These are phyloP conservation scores for Mastacembelus armatus DNA, from an alignment of 2,797 vertebrate species.

Conservation along the genomic window DNA sequence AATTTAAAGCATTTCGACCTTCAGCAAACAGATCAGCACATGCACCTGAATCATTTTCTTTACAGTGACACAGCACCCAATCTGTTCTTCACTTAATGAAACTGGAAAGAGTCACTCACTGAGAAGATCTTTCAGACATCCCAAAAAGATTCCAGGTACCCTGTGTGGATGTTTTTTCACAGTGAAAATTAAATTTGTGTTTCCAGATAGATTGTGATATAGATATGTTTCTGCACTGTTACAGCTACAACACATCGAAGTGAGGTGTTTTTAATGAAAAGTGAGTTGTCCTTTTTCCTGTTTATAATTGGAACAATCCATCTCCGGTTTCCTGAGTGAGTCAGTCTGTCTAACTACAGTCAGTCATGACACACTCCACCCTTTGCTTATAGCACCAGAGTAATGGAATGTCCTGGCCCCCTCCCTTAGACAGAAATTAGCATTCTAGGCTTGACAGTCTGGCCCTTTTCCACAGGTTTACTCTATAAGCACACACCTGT, in stretches of 20 bases:
- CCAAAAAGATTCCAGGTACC: background rate
- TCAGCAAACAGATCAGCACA: too few species aligned
- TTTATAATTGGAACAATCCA: conserved; percentile 21
- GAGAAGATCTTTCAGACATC: background rate
- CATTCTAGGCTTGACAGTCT: conserved; percentile 36
- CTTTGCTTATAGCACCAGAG: conserved; percentile 6
- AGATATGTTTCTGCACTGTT: background rate
- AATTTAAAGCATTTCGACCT: too few species aligned
- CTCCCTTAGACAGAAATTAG: conserved; percentile 33
- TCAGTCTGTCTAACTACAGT: conserved; percentile 33
- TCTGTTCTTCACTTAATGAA: too few species aligned
- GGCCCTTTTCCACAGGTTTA: conserved; percentile 19
- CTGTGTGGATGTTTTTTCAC: background rate
- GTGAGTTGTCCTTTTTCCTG: background rate
- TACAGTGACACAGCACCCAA: too few species aligned
- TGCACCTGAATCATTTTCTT: too few species aligned
- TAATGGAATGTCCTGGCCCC: conserved; percentile 16
- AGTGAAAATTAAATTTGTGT: conserved; percentile 1
- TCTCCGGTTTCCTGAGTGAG: conserved; percentile 14
- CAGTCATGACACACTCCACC: conserved; percentile 5
- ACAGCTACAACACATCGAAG: conserved; percentile 13
- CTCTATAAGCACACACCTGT: conserved; percentile 86
- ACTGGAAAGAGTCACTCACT: background rate
- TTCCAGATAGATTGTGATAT: background rate
- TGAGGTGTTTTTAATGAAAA: background rate